Evolutionary conservation across 2,113 vertebrate genomes (phyloP).

Genomic region (Irena cyanogastra): DNA sequence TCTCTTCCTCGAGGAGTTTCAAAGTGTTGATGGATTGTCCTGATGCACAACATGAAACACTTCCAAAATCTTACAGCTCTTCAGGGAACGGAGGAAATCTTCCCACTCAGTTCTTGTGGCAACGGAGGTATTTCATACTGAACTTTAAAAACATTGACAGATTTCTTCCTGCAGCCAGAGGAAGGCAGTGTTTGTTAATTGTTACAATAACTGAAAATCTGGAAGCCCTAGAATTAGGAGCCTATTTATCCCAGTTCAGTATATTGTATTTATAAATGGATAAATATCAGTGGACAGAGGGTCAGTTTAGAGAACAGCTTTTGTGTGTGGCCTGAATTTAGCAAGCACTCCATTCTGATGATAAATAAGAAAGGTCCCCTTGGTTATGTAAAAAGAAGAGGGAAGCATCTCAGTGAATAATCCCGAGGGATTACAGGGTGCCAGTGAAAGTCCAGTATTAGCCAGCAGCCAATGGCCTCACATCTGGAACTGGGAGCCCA

Average conservation of each 20-base stretch:
- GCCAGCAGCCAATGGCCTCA: constrained; percentile 28
- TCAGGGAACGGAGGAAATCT: constrained; percentile 38
- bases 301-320: neutral
- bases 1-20: neutral
- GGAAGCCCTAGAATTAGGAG: neutral
- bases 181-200: neutral
- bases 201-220: neutral
- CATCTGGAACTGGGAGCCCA: neutral
- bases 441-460: constrained; percentile 20
- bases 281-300: neutral
- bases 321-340: neutral
- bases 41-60: neutral
- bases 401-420: constrained; percentile 38
- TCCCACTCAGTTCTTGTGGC: constrained; percentile 25
- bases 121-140: neutral
- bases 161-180: constrained; percentile 20
- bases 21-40: neutral
- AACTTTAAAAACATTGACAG: constrained; percentile 37
- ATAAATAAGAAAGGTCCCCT: neutral
- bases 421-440: neutral
- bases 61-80: constrained; percentile 18
- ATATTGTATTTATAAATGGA: neutral
- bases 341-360: neutral
- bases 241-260: neutral
- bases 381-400: constrained; percentile 23